A percentile compares a stretch with the other conserved stretches of the same genome.
Conservation (phyloP, 2,888 invertebrate species). For the Zaprionus lineosus region DNA sequence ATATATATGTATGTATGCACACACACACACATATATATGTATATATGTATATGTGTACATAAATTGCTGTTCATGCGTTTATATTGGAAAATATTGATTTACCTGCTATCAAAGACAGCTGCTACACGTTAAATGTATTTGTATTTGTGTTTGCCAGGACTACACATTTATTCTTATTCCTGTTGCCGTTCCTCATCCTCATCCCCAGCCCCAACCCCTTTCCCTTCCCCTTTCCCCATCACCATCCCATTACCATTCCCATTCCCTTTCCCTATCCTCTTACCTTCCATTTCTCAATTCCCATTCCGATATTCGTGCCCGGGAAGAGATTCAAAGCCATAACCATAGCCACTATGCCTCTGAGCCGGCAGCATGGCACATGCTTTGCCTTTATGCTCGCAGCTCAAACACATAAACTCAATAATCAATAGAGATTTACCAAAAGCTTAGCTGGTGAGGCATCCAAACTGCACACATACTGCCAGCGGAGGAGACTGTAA, state of each 20-base stretch:
- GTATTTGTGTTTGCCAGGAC: constrained; percentile 18
- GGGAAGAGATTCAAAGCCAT: no score
- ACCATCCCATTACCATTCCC: not conserved
- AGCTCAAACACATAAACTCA: constrained; percentile 55
- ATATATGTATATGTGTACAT: not conserved
- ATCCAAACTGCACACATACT: constrained; percentile 24
- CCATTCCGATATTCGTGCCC: no score
- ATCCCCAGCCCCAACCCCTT: no score
- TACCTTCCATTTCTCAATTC: no score
- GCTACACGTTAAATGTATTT: constrained; percentile 44
- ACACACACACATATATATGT: no score
- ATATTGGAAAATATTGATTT: constrained; percentile 77
- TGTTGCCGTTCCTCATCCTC: no score
- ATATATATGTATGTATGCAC: no score
- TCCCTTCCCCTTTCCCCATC: no score
- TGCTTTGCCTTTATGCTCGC: constrained; percentile 28
- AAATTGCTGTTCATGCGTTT: constrained; percentile 59
- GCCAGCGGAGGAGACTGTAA: constrained; percentile 27
- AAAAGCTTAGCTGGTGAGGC: constrained; percentile 31
- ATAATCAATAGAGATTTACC: constrained; percentile 72
- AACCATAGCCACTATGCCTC: not conserved
- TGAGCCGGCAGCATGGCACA: not conserved
- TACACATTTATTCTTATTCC: no score
- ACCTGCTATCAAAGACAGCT: constrained; percentile 75
- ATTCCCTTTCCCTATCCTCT: no score